Evolutionary conservation across 2,888 invertebrate species (phyloP).

Genomic region (Pseudeuparius sepicola): DNA sequence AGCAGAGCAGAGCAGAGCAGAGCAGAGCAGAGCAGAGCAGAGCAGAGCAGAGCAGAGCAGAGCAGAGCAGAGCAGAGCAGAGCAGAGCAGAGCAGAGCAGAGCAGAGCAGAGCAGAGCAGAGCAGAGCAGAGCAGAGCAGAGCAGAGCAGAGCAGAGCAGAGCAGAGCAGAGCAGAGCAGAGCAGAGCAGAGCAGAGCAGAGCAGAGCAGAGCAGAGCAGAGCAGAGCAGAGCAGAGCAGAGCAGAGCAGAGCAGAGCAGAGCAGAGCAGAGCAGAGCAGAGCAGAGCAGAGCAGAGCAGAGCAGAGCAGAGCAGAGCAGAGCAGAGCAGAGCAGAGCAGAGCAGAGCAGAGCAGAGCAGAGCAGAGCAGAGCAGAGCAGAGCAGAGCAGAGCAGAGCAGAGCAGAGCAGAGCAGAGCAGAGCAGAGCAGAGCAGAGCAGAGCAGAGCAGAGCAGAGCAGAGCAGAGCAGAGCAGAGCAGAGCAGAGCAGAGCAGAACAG

Average conservation of each 20-base stretch:
- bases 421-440: neutral
- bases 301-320: neutral
- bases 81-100: neutral
- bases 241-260: neutral
- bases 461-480: neutral
- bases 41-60: neutral
- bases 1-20: slow-evolving; percentile 2
- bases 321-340: neutral
- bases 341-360: neutral
- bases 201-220: neutral
- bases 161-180: neutral
- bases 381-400: neutral
- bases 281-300: neutral
- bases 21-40: neutral
- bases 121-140: neutral
- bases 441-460: slow-evolving; percentile 1
- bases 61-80: neutral
- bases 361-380: neutral
- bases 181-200: neutral
- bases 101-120: neutral
- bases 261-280: neutral
- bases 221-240: neutral
- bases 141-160: neutral
- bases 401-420: neutral
- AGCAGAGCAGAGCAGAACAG: neutral